Evolutionary conservation across 2,113 vertebrate species (phyloP).

Genomic region (Eclectus roratus): DNA sequence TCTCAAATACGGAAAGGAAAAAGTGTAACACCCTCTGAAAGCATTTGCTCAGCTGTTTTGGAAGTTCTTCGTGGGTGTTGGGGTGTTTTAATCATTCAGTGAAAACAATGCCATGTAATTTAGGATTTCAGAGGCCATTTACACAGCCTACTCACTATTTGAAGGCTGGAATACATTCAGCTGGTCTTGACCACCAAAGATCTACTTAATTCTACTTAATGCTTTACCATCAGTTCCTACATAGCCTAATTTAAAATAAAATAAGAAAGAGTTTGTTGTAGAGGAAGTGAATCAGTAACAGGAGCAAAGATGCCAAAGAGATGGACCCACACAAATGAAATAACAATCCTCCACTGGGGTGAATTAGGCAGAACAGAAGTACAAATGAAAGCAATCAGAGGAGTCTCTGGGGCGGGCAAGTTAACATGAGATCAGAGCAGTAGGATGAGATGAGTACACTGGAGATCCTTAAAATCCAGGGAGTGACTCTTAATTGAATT

Average conservation of each 20-base stretch:
- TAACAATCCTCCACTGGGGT: not conserved
- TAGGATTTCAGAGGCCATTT: conserved; percentile 30
- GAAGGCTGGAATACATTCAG: conserved; percentile 7
- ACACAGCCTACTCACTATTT: conserved; percentile 20
- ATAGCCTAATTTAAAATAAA: not conserved
- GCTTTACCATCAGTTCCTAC: not conserved
- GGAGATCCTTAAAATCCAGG: not conserved
- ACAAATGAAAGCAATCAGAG: not conserved
- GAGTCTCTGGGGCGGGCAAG: not conserved
- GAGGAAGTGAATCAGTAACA: conserved; percentile 14
- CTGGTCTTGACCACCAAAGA: not conserved
- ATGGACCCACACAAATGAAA: not conserved
- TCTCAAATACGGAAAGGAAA: conserved; percentile 61
- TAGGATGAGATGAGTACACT: not conserved
- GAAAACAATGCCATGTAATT: conserved; percentile 60
- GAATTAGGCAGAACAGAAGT: not conserved
- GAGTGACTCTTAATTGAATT: not conserved
- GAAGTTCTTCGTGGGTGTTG: conserved; percentile 50
- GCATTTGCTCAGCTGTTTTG: conserved; percentile 43
- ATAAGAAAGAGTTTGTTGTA: not conserved
- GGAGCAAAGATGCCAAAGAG: not conserved
- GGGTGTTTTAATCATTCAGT: conserved; percentile 57
- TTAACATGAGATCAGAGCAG: not conserved
- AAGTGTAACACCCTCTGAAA: conserved; percentile 24
- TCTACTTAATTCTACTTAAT: not conserved